Evolutionary conservation across 2,888 invertebrate species (phyloP).

Genomic region (Polia nebulosa): DNA sequence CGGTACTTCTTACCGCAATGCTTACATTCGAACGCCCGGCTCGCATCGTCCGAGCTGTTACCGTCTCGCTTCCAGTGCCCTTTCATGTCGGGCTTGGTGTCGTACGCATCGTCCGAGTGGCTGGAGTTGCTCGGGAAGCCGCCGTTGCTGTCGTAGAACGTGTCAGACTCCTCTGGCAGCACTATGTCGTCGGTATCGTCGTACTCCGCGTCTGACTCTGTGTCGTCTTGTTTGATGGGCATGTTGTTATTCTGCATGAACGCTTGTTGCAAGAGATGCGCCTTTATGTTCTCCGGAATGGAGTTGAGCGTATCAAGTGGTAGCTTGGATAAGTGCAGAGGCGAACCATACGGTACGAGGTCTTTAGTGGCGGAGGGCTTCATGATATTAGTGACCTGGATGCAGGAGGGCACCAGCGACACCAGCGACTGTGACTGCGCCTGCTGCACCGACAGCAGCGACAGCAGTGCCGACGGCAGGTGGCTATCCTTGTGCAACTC

Average conservation of each 20-base stretch:
- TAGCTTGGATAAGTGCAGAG: constrained; percentile 65
- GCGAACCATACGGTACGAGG: constrained; percentile 55
- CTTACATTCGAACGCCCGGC: constrained; percentile 93
- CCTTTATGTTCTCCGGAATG: constrained; percentile 79
- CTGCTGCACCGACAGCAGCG: constrained; percentile 84
- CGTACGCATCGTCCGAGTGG: constrained; percentile 62
- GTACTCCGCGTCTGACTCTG: constrained; percentile 88
- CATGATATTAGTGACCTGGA: constrained; percentile 75
- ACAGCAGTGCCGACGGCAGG: constrained; percentile 87
- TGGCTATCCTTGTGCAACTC: constrained; percentile 84
- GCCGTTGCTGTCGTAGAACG: constrained; percentile 72
- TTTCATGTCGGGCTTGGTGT: constrained; percentile 74
- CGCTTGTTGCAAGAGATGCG: constrained; percentile 83
- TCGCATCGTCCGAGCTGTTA: constrained; percentile 87
- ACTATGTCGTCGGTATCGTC: constrained; percentile 90
- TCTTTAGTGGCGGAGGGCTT: constrained; percentile 69
- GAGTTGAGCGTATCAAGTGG: constrained; percentile 70
- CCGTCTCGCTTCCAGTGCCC: constrained; percentile 76
- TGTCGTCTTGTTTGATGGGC: constrained; percentile 83
- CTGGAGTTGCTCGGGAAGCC: constrained; percentile 57
- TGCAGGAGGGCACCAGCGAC: constrained; percentile 77
- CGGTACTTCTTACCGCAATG: constrained; percentile 96
- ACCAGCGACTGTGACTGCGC: constrained; percentile 76
- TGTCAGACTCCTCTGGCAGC: constrained; percentile 85
- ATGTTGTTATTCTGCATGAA: constrained; percentile 85